Conservation (phyloP, 1,140 invertebrate species). For the Dendroctonus valens region DNA sequence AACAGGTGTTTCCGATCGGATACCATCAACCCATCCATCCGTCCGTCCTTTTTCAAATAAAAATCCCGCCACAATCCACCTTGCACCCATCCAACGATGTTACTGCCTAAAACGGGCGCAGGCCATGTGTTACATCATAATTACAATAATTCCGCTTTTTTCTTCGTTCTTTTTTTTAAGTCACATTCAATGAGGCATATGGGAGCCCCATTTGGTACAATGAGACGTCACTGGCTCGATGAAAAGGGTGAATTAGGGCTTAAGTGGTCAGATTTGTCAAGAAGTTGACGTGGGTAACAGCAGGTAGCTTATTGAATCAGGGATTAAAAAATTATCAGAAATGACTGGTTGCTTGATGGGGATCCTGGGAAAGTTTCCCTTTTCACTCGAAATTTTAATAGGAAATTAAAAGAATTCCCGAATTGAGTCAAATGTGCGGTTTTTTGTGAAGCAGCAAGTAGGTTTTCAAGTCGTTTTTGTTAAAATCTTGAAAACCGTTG, state of each 20-base stretch:
- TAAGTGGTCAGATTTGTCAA: conserved; percentile 41
- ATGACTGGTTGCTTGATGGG: too few species aligned
- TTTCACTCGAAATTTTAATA: too few species aligned
- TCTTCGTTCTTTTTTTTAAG: conserved; percentile 36
- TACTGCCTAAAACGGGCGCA: conserved; percentile 18
- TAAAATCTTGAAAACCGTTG: too few species aligned
- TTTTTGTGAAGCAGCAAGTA: too few species aligned
- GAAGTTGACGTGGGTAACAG: conserved; percentile 31
- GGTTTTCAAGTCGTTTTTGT: too few species aligned
- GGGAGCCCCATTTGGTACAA: conserved; percentile 36
- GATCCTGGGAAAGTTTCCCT: too few species aligned
- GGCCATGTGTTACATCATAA: conserved; percentile 44
- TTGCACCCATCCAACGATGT: conserved; percentile 24
- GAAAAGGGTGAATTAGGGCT: conserved; percentile 41
- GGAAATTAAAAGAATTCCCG: too few species aligned
- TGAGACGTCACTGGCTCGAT: conserved; percentile 36
- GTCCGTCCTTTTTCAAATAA: conserved; percentile 24
- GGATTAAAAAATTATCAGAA: conserved; percentile 23
- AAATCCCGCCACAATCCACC: conserved; percentile 36
- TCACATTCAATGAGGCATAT: conserved; percentile 37
- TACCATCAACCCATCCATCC: conserved; percentile 20
- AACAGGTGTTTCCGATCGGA: conserved; percentile 36
- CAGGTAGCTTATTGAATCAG: conserved; percentile 39
- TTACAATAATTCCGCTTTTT: conserved; percentile 45
- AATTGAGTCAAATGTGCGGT: too few species aligned